phyloP scores from a whole-genome alignment of 1,140 invertebrate genomes.

The Formica selysi region DNA sequence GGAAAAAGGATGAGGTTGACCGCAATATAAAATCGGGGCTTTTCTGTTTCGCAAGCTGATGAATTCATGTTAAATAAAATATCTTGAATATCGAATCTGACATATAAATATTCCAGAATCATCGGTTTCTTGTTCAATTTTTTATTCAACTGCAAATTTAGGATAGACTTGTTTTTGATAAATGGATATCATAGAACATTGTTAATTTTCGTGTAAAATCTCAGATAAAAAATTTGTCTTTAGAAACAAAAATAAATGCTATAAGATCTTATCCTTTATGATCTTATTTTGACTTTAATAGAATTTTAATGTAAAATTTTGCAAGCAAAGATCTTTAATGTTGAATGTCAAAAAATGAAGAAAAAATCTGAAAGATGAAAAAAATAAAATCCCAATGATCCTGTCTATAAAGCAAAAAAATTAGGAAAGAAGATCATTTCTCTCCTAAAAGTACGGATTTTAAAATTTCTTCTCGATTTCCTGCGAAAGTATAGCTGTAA shows the following conservation, averaged over 20 bases:
- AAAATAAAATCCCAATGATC: too few relatives aligned
- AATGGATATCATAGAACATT: background rate
- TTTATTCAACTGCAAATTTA: background rate
- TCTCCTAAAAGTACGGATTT: background rate
- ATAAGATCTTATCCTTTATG: too few relatives aligned
- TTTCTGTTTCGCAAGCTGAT: conserved; percentile 62
- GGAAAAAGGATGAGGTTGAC: background rate
- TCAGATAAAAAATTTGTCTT: too few relatives aligned
- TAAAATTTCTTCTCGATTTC: background rate
- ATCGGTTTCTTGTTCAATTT: background rate
- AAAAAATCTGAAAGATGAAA: too few relatives aligned
- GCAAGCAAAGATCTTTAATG: too few relatives aligned
- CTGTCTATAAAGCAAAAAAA: background rate
- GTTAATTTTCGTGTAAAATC: too few relatives aligned
- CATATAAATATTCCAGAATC: background rate
- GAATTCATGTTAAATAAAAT: background rate
- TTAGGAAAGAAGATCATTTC: background rate
- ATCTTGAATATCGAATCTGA: background rate
- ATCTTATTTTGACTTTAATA: too few relatives aligned
- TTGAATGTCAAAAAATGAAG: too few relatives aligned
- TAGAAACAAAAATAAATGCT: too few relatives aligned
- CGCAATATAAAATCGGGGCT: background rate
- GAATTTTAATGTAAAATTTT: too few relatives aligned
- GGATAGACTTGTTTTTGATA: background rate
- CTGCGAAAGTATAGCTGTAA: background rate